A percentile compares a stretch with the other conserved stretches of the same genome.
Conservation (phyloP, 2,113 vertebrate species). For the Scolopax mira region DNA sequence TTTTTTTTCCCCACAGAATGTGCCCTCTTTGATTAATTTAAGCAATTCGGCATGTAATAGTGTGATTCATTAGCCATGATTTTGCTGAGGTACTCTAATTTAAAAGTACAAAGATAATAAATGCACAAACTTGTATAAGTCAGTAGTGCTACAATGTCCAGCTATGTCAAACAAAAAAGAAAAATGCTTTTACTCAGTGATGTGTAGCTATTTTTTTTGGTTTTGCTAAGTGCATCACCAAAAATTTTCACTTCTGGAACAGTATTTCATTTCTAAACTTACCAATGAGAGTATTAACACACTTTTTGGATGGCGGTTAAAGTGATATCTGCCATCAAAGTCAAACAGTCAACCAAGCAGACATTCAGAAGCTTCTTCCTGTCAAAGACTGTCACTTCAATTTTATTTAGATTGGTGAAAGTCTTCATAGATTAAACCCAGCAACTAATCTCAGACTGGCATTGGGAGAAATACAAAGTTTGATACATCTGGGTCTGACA, state of each 20-base stretch:
- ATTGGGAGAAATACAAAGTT: background rate
- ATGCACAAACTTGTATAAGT: background rate
- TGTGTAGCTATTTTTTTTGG: background rate
- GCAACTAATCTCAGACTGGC: background rate
- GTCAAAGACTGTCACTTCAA: background rate
- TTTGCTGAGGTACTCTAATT: background rate
- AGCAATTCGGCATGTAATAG: background rate
- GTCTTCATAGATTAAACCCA: background rate
- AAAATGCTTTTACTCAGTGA: background rate
- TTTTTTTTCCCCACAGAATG: background rate
- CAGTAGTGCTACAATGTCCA: background rate
- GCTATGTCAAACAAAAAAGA: background rate
- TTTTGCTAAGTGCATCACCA: background rate
- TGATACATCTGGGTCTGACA: background rate
- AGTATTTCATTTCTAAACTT: background rate
- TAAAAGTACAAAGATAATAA: background rate
- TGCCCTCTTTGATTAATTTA: background rate
- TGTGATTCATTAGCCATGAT: background rate
- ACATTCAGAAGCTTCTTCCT: background rate
- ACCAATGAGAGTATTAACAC: background rate
- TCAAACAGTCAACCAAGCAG: background rate
- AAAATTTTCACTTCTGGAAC: background rate
- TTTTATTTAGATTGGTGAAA: background rate
- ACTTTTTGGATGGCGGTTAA: background rate
- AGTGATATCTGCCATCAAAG: background rate